Base-by-base conservation (phyloP, 2,888 invertebrate species). In the Ametastegia equiseti region DNA sequence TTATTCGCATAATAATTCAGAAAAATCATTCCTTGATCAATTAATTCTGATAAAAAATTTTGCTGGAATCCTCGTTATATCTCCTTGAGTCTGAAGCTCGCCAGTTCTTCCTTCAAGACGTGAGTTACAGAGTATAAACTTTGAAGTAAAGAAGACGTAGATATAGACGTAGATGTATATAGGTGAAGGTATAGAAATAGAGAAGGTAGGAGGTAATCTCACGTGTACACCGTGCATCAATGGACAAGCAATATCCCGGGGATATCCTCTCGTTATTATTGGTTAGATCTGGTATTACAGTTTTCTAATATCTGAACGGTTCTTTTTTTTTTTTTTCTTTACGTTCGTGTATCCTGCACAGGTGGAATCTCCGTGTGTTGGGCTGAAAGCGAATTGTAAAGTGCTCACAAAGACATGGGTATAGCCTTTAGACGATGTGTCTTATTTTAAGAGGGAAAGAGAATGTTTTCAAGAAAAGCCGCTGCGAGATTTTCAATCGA, bases 231-330 rank as follows among this genome's bases (percentile, higher is more conserved):
- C 63, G 60, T 45, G 78, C 45, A 13, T 78, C 78, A 78, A 78
- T 63, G 78, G 63, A 30, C 78, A 78, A 75, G 78, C 78, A 78
- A 78, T 78, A 78, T 78, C 77, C n/a, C n/a, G 11, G n/a, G 50
- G 75, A n/a, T 75, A 75, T 75, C 75, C 30, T 30, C 27, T 42
- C 63, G 60, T 57, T 60, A 78, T 78, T 63, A 78, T 78, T 42
- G 78, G 60, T 63, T 36, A 19, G 39, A 78, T 78, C 23, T 42
- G 63, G 60, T 60, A 42, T 57, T 78, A 42, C 78, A 78, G 60
- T 78, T 57, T 63, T 78, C 78, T 78, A 42, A 78, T 78, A 78
- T 54, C 54, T n/a, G n/a, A 78, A 15, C 42, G 60, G 6, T 78
- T 7, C 60, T 54, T 47, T 71, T 71, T 71, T 67, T 27, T 63